Evolutionary conservation across 1,140 invertebrate species (phyloP), one percentile per base, ranked within the genome.

Genomic region (Mya arenaria): DNA sequence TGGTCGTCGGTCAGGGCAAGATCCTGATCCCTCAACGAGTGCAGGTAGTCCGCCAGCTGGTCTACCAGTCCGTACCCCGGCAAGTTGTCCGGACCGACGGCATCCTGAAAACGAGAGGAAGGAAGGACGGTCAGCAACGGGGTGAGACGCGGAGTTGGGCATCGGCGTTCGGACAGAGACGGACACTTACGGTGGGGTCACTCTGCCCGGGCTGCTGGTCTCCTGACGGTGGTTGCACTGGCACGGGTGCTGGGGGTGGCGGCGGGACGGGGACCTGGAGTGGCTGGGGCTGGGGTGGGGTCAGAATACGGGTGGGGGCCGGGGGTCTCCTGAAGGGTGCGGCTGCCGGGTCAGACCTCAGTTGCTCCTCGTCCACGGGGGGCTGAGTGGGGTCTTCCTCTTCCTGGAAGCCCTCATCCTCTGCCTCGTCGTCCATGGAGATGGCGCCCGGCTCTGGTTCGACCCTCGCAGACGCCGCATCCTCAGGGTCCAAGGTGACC

Each of bases 321-420:
- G 56, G 56, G 10, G 56, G 56, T 60, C 56, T 8, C 10, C 56
- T 8, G 6, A 60, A 23, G 25, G 56, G 56, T 13, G 25, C 28
- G 56, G 8, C 28, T 8, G 8, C 56, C 6, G 56, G 56, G 28
- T 60, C 10, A n/a, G 56, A 23, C 56, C 56, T 60, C 10, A 60
- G 56, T 25, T 13, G 10, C 10, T 25, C 25, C 10, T 8, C 10
- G 10, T 60, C 56, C 25, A 60, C 56, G 8, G 56, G 56, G 10
- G 56, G 56, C 56, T 60, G 56, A 60, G 56, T 60, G 8, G 56
- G 56, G 37, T 83, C 81, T 36, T 83, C 72, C 0, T 62, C 36
- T n/a, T 77, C 48, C 19, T 83, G 71, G 77, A 77, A 83, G 4
- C 81, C 72, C 63, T 83, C 72, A 52, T 83, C 81, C 39, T 17